Evolutionary conservation across 2,888 invertebrate genomes (phyloP), one percentile per base, ranked within the genome.

Genomic region (Ormyrus thymus): DNA sequence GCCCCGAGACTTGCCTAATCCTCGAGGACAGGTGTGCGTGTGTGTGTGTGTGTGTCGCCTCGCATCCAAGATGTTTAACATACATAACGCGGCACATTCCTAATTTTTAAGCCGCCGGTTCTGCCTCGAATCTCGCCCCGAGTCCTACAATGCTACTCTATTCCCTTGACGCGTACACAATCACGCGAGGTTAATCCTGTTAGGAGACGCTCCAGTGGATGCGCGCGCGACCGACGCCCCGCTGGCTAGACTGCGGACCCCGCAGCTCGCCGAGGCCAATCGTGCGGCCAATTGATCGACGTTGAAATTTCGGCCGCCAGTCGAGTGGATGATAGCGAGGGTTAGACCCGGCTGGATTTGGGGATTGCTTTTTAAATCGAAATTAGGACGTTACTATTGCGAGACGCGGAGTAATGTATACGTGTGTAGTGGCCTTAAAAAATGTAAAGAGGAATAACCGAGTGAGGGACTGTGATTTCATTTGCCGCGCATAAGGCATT

Each of bases 81-180:
- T 66, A 55, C 45, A 55, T 53, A 13, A 75, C 81, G 71, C 64
- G 64, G 64, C 50, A 62, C 84, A 84, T 86, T 87, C 84, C 85
- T 87, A 86, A 87, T 88, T 88, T 86, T 86, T 83, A 81, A 78
- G 68, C 73, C 53, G 46, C 15, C 48, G 59, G 84, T 83, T 85
- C 83, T 81, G 82, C 85, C 82, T 81, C 81, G 68, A 81, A 71
- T 78, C 77, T 61, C 76, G 66, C 73, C 77, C 50, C 62, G 74
- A 79, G 13, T 68, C 74, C 81, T 74, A 89, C 87, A 89, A 89
- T 88, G 85, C 87, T 84, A 86, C 86, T 87, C 87, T 86, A 88
- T 88, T 89, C 87, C 86, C 85, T 87, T 88, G 89, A 88, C 89
- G 87, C 88, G 88, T 87, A 84, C 84, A 89, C 88, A 89, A 89